A percentile compares a stretch with the other conserved stretches of the same genome.
Conservation (phyloP, 53 echinoderm and acorn worm species). For the Echinometra lucunter region DNA sequence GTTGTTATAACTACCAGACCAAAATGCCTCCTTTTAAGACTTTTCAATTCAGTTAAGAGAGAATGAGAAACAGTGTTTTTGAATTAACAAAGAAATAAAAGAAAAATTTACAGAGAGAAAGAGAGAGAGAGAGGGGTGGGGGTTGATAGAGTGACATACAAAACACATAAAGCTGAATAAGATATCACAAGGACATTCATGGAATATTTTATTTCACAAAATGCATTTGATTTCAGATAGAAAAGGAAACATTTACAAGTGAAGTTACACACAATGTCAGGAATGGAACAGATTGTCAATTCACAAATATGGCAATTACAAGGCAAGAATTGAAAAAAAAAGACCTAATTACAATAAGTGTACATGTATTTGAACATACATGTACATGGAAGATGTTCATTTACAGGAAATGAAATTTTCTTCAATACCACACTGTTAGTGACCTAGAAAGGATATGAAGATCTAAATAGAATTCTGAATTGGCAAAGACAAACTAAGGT, state of each 20-base stretch:
- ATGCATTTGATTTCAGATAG: conserved; percentile 3
- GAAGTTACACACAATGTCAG: not conserved
- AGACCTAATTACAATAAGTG: too few relatives aligned
- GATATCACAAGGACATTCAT: not conserved
- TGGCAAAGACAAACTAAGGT: not conserved
- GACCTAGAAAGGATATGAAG: not conserved
- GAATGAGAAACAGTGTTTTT: too few relatives aligned
- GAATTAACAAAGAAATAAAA: too few relatives aligned
- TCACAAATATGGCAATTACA: not conserved
- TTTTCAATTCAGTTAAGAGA: too few relatives aligned
- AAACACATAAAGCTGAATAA: not conserved
- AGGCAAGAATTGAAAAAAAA: not conserved
- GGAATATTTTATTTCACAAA: not conserved
- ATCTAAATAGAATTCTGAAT: not conserved
- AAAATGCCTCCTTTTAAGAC: too few relatives aligned
- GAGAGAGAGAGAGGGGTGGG: not conserved
- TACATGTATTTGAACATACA: too few relatives aligned
- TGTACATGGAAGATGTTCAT: too few relatives aligned
- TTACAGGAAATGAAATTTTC: too few relatives aligned
- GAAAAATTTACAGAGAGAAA: too few relatives aligned
- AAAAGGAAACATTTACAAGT: not conserved
- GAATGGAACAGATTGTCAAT: conserved; percentile 37
- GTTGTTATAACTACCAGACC: too few relatives aligned
- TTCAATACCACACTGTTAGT: not conserved
- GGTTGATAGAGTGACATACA: not conserved